These are phyloP conservation scores for Lasiurus cinereus DNA, from an alignment of 2,113 vertebrate genomes.

Conservation along the genomic window DNA sequence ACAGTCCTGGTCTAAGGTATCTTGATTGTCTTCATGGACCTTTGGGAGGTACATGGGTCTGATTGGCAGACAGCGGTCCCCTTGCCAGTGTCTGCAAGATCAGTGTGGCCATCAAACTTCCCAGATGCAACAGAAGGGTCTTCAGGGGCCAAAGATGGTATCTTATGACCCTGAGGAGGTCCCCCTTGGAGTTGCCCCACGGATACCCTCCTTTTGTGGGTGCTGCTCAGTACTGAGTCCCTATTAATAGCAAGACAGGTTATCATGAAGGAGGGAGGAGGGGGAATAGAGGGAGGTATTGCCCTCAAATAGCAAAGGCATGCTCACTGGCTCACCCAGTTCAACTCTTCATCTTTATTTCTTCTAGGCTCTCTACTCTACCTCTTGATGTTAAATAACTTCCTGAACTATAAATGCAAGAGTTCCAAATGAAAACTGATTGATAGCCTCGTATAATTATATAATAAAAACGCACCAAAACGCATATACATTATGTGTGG, in stretches of 20 bases:
- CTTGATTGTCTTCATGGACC: not conserved
- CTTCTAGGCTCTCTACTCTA: slow-evolving; percentile 63
- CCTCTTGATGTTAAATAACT: slow-evolving; percentile 82
- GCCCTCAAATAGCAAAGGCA: not conserved
- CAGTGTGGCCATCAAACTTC: not conserved
- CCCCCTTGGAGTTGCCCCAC: not conserved
- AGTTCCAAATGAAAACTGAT: slow-evolving; percentile 82
- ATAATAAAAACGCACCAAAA: slow-evolving; percentile 75
- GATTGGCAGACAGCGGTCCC: not conserved
- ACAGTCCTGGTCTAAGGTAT: not conserved
- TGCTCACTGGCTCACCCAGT: not conserved
- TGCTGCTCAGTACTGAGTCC: not conserved
- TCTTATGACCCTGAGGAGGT: not conserved
- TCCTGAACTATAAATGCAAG: slow-evolving; percentile 82
- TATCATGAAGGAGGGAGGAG: not conserved
- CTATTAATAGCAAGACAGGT: not conserved
- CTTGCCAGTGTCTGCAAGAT: not conserved
- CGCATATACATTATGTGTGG: slow-evolving; percentile 76
- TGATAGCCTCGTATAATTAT: slow-evolving; percentile 80
- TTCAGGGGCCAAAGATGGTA: not conserved
- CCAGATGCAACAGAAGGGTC: not conserved
- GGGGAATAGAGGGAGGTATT: rapidly evolving
- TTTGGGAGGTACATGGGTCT: not conserved
- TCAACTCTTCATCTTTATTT: not conserved
- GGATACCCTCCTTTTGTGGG: not conserved